Percentiles rank a stretch among this genome's conserved stretches.
Evolutionary conservation across 2,888 invertebrate species (phyloP).

Genomic region (Eristalis intricaria): DNA sequence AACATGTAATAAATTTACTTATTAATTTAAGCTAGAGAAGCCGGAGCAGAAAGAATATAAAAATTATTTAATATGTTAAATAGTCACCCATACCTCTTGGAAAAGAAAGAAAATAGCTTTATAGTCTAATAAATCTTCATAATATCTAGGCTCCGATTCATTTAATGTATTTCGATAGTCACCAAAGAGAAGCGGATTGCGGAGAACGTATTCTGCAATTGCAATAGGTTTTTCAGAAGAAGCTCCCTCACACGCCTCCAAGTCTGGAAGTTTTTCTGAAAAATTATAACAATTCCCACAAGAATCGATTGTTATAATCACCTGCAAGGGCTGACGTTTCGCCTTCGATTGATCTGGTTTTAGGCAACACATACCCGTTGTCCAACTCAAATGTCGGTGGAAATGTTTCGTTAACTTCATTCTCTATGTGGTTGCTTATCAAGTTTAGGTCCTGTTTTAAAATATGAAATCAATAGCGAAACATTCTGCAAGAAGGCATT

Average conservation of each 20-base stretch:
- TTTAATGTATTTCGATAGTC: conserved; percentile 93
- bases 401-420: conserved; percentile 83
- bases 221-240: conserved; percentile 69
- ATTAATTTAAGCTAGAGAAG: no score
- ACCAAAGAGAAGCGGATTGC: conserved; percentile 93
- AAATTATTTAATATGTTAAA: neutral
- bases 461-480: neutral
- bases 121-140: conserved; percentile 95
- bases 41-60: no score
- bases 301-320: neutral
- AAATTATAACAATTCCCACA: neutral
- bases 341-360: conserved; percentile 47
- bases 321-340: conserved; percentile 53
- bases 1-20: no score
- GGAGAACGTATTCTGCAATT: conserved; percentile 86
- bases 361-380: conserved; percentile 76
- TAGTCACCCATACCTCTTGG: conserved; percentile 85
- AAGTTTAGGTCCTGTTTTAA: conserved; percentile 84
- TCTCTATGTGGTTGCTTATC: conserved; percentile 84
- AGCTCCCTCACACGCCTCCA: neutral
- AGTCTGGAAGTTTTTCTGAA: neutral
- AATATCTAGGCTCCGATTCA: conserved; percentile 89
- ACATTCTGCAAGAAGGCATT: neutral
- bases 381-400: conserved; percentile 76
- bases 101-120: conserved; percentile 93